These are phyloP conservation scores for Tenthredo notha DNA, from an alignment of 2,888 invertebrate species.

Conservation along the genomic window DNA sequence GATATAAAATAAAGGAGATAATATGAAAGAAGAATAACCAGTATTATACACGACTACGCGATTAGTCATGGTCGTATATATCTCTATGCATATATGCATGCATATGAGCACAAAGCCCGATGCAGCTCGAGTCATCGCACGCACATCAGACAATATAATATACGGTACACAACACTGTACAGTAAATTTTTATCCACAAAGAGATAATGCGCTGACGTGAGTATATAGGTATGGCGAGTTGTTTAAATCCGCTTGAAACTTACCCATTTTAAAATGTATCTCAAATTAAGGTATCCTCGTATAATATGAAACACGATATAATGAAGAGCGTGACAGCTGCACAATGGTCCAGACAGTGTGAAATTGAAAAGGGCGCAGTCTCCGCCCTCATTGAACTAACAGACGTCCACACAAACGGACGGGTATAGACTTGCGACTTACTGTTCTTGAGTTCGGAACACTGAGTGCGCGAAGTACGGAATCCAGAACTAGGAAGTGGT, in stretches of 20 bases:
- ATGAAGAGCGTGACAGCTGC: slow-evolving; percentile 32
- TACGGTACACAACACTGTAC: neutral
- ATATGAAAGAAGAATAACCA: neutral
- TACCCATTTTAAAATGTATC: neutral
- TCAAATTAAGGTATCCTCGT: slow-evolving; percentile 5
- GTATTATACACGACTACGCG: slow-evolving; percentile 23
- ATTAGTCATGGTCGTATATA: slow-evolving; percentile 10
- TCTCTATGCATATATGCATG: neutral
- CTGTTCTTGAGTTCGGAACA: neutral
- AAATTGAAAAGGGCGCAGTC: slow-evolving; percentile 67
- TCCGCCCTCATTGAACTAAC: slow-evolving; percentile 66
- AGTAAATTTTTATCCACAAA: neutral
- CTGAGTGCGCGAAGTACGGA: slow-evolving; percentile 30
- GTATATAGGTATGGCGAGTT: no score
- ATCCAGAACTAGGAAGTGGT: slow-evolving; percentile 9
- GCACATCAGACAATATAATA: neutral
- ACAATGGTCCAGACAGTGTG: slow-evolving; percentile 32
- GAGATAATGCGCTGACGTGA: no score
- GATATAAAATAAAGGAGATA: neutral
- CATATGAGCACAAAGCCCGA: slow-evolving; percentile 7
- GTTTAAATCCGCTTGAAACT: neutral
- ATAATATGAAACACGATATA: neutral
- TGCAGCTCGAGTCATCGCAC: neutral
- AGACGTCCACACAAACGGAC: no score
- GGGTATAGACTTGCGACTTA: neutral